Conservation (phyloP, 2,888 invertebrate species). For the Lamproptera curius region DNA sequence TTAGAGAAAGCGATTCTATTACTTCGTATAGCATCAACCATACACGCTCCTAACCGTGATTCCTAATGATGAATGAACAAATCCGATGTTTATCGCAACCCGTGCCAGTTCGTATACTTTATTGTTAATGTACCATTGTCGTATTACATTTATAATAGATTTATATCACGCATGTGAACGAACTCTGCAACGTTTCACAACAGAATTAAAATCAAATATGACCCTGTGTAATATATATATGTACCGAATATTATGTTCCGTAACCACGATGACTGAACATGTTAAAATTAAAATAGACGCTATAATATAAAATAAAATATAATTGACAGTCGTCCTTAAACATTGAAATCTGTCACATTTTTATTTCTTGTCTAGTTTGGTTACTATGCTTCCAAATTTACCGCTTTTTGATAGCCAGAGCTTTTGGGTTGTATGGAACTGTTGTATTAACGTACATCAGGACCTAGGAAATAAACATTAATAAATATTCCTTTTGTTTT, state of each 20-base stretch:
- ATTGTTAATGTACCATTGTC: slow-evolving; percentile 64
- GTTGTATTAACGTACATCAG: no score
- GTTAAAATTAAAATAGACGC: no score
- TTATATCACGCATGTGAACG: slow-evolving; percentile 46
- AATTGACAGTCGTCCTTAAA: no score
- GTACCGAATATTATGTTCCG: slow-evolving; percentile 67
- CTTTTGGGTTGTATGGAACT: no score
- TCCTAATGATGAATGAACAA: slow-evolving; percentile 56
- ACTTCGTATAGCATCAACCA: slow-evolving; percentile 4
- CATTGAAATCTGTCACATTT: no score
- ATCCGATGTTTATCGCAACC: slow-evolving; percentile 46
- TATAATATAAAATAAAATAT: no score
- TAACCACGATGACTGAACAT: slow-evolving; percentile 39
- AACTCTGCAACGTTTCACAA: slow-evolving; percentile 31
- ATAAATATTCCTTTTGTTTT: no score
- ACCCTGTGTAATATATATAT: slow-evolving; percentile 35
- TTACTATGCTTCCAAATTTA: no score
- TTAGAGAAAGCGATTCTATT: no score
- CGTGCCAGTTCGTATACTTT: slow-evolving; percentile 47
- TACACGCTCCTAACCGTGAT: slow-evolving; percentile 14
- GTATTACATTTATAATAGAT: slow-evolving; percentile 63
- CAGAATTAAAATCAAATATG: slow-evolving; percentile 34
- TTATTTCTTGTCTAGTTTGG: no score
- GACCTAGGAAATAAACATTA: no score
- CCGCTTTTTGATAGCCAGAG: no score